Percentiles rank a stretch among this genome's conserved stretches.
phyloP scores from a whole-genome alignment of 1,140 invertebrate species.

The Teleopsis dalmanni region DNA sequence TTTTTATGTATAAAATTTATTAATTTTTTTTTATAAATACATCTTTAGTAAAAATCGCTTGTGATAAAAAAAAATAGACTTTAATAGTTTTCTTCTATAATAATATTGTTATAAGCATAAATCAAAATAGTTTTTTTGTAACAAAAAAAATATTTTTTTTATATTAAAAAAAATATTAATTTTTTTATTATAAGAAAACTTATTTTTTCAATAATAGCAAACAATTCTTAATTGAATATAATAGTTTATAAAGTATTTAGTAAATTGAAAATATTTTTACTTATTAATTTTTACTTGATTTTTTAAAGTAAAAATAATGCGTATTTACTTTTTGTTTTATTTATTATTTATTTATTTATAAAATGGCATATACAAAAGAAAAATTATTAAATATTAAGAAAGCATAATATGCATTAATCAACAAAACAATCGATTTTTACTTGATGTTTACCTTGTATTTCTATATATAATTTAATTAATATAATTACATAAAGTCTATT shows the following conservation, averaged over 20 bases:
- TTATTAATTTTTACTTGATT: not conserved
- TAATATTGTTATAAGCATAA: too few relatives aligned
- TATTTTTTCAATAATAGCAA: too few relatives aligned
- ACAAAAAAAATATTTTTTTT: not conserved
- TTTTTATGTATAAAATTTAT: not conserved
- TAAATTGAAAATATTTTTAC: not conserved
- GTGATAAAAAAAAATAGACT: too few relatives aligned
- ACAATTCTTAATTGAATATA: too few relatives aligned
- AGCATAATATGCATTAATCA: too few relatives aligned
- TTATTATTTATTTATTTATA: slow-evolving; percentile 1
- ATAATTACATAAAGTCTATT: too few relatives aligned
- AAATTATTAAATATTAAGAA: too few relatives aligned
- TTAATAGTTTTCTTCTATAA: too few relatives aligned
- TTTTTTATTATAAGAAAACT: not conserved
- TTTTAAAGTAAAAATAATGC: not conserved
- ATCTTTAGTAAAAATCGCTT: too few relatives aligned
- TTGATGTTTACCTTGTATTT: too few relatives aligned
- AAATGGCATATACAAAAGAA: not conserved
- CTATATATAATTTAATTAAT: too few relatives aligned
- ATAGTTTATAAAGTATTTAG: not conserved
- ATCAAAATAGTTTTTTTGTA: not conserved
- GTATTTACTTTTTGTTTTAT: not conserved
- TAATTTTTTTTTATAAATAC: slow-evolving; percentile 1
- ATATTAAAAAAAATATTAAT: not conserved
- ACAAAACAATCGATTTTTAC: too few relatives aligned